Base-by-base conservation (phyloP, 2,797 vertebrate species). In the Euthynnus affinis region DNA sequence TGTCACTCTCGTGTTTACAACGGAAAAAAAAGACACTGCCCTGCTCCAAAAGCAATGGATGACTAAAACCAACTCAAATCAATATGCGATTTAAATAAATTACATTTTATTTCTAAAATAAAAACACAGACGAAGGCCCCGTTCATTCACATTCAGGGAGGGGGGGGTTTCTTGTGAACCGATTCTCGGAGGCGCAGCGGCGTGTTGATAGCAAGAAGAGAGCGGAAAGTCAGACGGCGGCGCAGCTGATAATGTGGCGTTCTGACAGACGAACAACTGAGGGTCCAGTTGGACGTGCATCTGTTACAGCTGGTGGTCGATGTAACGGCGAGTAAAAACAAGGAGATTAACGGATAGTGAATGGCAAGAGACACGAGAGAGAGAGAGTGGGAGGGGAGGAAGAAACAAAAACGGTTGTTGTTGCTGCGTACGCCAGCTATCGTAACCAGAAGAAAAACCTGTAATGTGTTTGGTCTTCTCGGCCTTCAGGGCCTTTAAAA, bases 271-370 rank as follows among this genome's bases (percentile, higher is more conserved):
- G 73, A 71, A 68, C 49, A 25, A 61, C 20, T 22, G 42, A 56
- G 27, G 13, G 52, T 68, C 64, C 68, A 61, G 64, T 57, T 58
- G 64, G 80, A 79, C n/a, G 23, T 65, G 57, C 73, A 75, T 86
- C 87, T 84, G 81, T 72, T 80, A n/a, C 64, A 74, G 69, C 75
- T 76, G 80, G 37, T 52, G 67, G 20, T 48, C 56, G 23, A 52
- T 20, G 51, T 6, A 20, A 57, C 13, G 62, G 62, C 3, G 42
- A 67, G 70, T 57, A 22, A 68, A 79, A 73, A 75, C 62, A 71
- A n/a, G n/a, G 9, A 65, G 46, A 58, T 60, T 25, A 63, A 62
- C 56, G 65, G 32, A 60, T 17, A 29, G 18, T 7, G 22, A 52
- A 8, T 5, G 60, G 59, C 25, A n/a, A n/a, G 51, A 44, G 17